phyloP scores from a whole-genome alignment of 1,140 invertebrate genomes.

The Arctopsyche grandis region DNA sequence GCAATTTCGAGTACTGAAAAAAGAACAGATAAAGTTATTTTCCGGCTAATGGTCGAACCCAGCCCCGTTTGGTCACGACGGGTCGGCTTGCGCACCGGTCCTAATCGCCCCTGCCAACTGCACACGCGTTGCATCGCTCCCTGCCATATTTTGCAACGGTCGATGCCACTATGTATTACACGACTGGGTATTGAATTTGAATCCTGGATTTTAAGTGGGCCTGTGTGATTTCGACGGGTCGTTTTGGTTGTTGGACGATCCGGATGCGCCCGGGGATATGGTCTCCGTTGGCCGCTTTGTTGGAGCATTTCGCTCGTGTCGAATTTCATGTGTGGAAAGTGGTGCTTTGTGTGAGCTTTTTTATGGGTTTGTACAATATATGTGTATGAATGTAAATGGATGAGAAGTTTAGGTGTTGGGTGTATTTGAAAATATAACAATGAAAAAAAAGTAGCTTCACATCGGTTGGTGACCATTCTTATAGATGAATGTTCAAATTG shows the following conservation, averaged over 20 bases:
- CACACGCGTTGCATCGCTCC: too few species aligned
- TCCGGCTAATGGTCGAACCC: conserved; percentile 15
- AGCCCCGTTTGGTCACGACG: conserved; percentile 20
- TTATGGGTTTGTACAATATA: neutral
- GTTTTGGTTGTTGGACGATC: neutral
- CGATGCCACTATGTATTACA: too few species aligned
- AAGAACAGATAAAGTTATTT: conserved; percentile 36
- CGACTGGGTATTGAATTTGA: too few species aligned
- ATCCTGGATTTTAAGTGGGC: too few species aligned
- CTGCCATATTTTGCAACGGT: too few species aligned
- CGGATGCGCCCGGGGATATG: neutral
- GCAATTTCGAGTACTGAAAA: neutral
- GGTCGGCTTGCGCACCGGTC: neutral
- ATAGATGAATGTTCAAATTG: too few species aligned
- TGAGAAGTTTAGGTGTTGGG: too few species aligned
- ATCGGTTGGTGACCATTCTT: too few species aligned
- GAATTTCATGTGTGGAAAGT: neutral
- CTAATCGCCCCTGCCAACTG: conserved; percentile 8
- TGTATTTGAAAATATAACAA: too few species aligned
- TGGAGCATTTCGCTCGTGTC: neutral
- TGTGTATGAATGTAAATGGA: neutral
- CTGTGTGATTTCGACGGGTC: too few species aligned
- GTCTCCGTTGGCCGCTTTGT: conserved; percentile 21
- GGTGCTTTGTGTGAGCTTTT: too few species aligned
- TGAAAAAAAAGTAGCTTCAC: too few species aligned